Percentiles rank a stretch among this genome's conserved stretches.
Conservation (phyloP, 2,113 vertebrate species). For the Microtus pennsylvanicus region DNA sequence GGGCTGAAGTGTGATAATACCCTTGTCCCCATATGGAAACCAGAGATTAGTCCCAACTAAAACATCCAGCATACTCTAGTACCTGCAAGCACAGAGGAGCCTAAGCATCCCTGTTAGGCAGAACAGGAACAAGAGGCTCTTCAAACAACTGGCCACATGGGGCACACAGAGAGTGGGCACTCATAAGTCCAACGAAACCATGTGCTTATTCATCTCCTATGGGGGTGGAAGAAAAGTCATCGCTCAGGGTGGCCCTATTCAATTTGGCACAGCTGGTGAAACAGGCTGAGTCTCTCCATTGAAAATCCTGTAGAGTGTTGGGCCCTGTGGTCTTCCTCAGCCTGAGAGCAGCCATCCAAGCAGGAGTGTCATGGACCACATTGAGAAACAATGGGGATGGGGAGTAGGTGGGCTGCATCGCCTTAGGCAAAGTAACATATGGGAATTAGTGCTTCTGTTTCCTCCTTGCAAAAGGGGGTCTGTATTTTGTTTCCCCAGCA, state of each 20-base stretch:
- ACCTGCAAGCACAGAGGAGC: conserved; percentile 34
- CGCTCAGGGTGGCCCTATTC: not conserved
- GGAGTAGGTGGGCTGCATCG: not conserved
- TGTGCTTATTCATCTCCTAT: conserved; percentile 39
- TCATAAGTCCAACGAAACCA: conserved; percentile 1
- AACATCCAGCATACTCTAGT: conserved; percentile 29
- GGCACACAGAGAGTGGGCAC: conserved; percentile 31
- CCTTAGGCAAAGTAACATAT: not conserved
- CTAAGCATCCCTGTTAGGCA: not conserved
- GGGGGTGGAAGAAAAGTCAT: conserved; percentile 16
- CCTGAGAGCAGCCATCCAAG: not conserved
- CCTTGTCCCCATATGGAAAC: conserved; percentile 47
- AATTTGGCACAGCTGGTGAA: conserved; percentile 8
- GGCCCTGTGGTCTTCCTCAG: not conserved
- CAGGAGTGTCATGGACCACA: not conserved
- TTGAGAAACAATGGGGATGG: not conserved
- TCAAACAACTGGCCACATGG: conserved; percentile 46
- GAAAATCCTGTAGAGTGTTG: not conserved
- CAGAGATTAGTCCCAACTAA: conserved; percentile 56
- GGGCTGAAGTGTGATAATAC: conserved; percentile 62
- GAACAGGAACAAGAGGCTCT: conserved; percentile 48
- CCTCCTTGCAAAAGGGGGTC: not conserved
- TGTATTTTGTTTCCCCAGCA: not conserved
- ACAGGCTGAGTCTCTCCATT: not conserved
- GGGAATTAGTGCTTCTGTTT: not conserved